phyloP scores from a whole-genome alignment of 2,797 vertebrate genomes.

The Chlorospingus semifuscus region DNA sequence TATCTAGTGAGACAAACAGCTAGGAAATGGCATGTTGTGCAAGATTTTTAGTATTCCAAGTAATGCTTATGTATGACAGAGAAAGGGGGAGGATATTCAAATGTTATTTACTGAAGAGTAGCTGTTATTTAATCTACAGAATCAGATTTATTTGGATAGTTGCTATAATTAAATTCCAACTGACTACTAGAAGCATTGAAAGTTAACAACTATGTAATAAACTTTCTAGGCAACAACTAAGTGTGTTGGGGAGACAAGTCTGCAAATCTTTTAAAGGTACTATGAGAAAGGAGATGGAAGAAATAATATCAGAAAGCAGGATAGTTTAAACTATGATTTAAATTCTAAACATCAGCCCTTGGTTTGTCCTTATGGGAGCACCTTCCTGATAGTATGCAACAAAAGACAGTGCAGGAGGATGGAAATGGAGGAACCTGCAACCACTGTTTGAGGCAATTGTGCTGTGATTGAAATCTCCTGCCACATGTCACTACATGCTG shows the following conservation, averaged over 20 bases:
- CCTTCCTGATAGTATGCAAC: background rate
- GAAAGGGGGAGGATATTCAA: background rate
- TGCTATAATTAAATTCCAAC: conserved; percentile 38
- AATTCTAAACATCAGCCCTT: background rate
- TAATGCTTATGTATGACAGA: background rate
- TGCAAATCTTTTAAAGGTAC: background rate
- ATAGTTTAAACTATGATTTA: background rate
- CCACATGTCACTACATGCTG: background rate
- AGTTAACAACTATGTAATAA: conserved; percentile 40
- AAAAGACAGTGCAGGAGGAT: background rate
- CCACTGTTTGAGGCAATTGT: background rate
- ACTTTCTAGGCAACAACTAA: conserved; percentile 25
- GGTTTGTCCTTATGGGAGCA: background rate
- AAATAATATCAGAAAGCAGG: background rate
- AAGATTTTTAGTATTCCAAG: background rate
- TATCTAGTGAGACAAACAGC: background rate
- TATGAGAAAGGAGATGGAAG: background rate
- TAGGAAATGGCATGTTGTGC: background rate
- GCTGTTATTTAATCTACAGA: conserved; percentile 29
- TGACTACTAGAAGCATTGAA: conserved; percentile 2
- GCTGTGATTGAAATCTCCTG: background rate
- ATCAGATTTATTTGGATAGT: conserved; percentile 34
- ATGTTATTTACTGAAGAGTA: conserved; percentile 8
- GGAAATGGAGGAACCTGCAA: background rate
- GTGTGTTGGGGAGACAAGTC: background rate